Evolutionary conservation across 2,113 vertebrate genomes (phyloP), one percentile per base, ranked within the genome.

Genomic region (Noctilio leporinus): DNA sequence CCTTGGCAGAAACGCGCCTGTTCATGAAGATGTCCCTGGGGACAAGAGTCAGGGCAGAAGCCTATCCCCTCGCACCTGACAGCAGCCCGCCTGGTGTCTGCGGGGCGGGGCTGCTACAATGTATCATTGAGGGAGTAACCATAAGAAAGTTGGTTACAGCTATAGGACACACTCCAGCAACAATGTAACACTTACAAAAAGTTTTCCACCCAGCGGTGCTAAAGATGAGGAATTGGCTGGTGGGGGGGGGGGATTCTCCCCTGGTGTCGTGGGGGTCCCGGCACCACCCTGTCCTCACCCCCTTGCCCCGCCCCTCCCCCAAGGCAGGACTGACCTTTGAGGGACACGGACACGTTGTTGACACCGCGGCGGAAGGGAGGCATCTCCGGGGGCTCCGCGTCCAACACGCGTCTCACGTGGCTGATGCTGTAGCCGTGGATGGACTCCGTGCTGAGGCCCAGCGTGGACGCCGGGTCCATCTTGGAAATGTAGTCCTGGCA

Each of bases 381-480:
- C 85, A 98, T 75, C 90, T 99, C 99, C 0, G 99, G 99, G 0
- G 98, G 98, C 45, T 99, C 99, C 0, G 97, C 97, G 86, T 99
- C 99, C 51, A 99, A 96, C 62, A 99, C 96, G 24, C 99, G 98
- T 67, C 98, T 99, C 91, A 99, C 98, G 20, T 99, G 99, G 96
- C 98, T 98, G 97, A 99, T 98, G 96, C 98, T 99, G 83, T 99
- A 99, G 97, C 98, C 98, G 0, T 99, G 98, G 95, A 99, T 98
- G 0, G 99, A 99, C 95, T 99, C 99, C 0, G 98, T 98, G 92
- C 99, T 99, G 86, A 99, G 98, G 7, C 99, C 99, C 96, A 99
- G 97, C 0, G 99, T 99, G 43, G 98, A 98, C 1, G 99, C 99
- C 0, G 99, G 99, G 96, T 99, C 99, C 98, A 99, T 99, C 95